A percentile compares a stretch with the other conserved stretches of the same genome.
Conservation (phyloP, 2,113 vertebrate genomes). For the Protobothrops flavoviridis region DNA sequence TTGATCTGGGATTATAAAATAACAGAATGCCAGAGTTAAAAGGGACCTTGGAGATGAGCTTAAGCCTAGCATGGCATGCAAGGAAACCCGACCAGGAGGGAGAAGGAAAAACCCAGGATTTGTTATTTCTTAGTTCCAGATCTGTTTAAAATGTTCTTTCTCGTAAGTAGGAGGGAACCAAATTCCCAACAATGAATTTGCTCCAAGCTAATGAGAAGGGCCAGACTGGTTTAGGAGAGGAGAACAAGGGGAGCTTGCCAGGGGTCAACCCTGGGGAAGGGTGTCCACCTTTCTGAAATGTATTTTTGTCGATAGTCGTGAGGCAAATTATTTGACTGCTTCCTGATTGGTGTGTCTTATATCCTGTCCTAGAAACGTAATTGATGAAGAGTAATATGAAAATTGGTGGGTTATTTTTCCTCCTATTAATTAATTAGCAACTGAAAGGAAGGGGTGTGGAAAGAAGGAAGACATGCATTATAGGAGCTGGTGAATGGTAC, state of each 20-base stretch:
- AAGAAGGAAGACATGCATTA: background rate
- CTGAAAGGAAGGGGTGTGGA: background rate
- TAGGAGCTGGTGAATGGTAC: background rate
- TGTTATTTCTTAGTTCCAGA: background rate
- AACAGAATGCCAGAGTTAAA: background rate
- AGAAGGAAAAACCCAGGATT: background rate
- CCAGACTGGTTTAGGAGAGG: background rate
- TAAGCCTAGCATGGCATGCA: background rate
- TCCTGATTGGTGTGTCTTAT: background rate
- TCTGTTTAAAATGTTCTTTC: background rate
- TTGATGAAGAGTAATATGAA: background rate
- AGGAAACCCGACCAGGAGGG: background rate
- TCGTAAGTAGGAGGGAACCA: background rate
- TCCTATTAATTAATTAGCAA: background rate
- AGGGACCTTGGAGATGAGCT: background rate
- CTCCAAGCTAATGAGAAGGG: background rate
- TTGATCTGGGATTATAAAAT: background rate
- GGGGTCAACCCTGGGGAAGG: background rate
- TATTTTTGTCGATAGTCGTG: background rate
- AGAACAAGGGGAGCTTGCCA: background rate
- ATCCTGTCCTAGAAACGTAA: background rate
- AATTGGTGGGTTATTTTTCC: background rate
- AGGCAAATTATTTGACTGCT: background rate
- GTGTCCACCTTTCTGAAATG: background rate
- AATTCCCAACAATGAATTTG: background rate